Evolutionary conservation across 2,113 vertebrate species (phyloP), one percentile per base, ranked within the genome.

Genomic region (Hemiscyllium ocellatum): DNA sequence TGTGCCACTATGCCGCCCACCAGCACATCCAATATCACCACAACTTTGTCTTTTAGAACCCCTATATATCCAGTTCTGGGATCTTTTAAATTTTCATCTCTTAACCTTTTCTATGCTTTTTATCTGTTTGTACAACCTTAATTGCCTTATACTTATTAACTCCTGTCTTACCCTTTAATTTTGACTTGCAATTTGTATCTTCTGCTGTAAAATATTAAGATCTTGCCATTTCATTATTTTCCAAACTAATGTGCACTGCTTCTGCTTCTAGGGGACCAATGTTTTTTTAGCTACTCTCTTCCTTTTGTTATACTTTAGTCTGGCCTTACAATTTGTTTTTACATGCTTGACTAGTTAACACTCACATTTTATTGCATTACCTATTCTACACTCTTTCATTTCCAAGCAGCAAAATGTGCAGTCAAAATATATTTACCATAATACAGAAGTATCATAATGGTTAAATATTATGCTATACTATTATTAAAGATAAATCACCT

Each of bases 401-500:
- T 72, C 2, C 42, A 95, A 22, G 19, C 50, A 22, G 65, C 15
- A 52, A 72, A 72, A 52, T 26, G 72, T 70, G 66, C 94, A 95
- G 69, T 72, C 42, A 76, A 95, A 72, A 95, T 72, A 72, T 50
- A 95, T 95, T 72, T 68, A 52, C 72, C 70, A 29, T 52, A 76
- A 26, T 50, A 26, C 22, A 70, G 20, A 65, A 94, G 37, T 33
- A 95, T 95, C 42, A 95, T 95, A 52, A 95, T 33, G 10, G 4
- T 47, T 19, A 33, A 50, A 19, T 70, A 70, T 76, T 33, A 72
- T 72, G 33, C 94, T 26, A 33, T 70, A 33, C 29, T 22, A 95
- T 72, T 69, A 69, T 69, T 29, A 29, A 20, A 94, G 42, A 4
- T 42, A 50, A 17, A 72, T 52, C 72, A 15, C 20, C n/a, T 95